A percentile compares a stretch with the other conserved stretches of the same genome.
Evolutionary conservation across 2,113 vertebrate genomes (phyloP).

Genomic region (Caretta caretta): DNA sequence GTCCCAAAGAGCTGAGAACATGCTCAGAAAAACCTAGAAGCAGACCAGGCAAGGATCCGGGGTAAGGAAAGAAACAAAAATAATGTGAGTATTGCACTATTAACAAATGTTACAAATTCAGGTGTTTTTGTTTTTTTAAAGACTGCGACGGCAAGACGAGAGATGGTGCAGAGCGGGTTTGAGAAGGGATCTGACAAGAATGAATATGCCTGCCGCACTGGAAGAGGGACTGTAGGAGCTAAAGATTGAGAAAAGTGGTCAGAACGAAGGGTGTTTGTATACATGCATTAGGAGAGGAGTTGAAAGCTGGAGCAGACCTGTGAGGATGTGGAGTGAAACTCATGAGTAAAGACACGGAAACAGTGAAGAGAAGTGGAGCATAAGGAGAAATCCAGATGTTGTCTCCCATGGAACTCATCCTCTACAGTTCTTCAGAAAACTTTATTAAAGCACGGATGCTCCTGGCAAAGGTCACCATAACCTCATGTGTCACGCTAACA

Average conservation of each 20-base stretch:
- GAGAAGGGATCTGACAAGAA: neutral
- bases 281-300: neutral
- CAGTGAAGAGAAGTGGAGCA: neutral
- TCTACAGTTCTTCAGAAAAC: neutral
- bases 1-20: neutral
- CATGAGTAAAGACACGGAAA: neutral
- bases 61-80: neutral
- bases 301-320: neutral
- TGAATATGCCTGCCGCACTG: neutral
- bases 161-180: neutral
- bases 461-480: neutral
- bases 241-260: neutral
- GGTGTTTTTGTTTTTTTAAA: neutral
- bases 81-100: neutral
- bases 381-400: neutral
- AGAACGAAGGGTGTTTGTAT: neutral
- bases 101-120: neutral
- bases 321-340: neutral
- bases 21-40: neutral
- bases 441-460: neutral
- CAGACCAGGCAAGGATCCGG: neutral
- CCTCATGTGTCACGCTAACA: neutral
- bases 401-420: neutral
- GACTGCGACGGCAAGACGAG: neutral
- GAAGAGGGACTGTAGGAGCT: neutral